Evolutionary conservation across 1,140 invertebrate genomes (phyloP).

Genomic region (Leptinotarsa undecemlineata): DNA sequence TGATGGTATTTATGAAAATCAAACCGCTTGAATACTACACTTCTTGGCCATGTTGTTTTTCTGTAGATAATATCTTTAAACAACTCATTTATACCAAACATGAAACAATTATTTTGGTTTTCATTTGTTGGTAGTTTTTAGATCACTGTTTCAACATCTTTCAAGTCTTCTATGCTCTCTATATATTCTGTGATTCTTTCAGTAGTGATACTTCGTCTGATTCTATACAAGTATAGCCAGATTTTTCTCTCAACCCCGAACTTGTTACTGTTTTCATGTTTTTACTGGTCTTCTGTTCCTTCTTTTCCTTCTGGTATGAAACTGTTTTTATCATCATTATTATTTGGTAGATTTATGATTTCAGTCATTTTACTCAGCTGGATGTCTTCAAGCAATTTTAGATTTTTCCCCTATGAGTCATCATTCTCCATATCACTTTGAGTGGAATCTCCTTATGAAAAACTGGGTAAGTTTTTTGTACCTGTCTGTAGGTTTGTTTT

Average conservation of each 20-base stretch:
- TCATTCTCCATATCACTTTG: no score
- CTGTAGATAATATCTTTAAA: neutral
- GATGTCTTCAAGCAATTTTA: no score
- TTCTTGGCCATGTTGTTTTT: neutral
- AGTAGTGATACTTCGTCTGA: neutral
- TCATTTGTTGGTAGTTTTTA: neutral
- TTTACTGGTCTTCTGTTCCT: neutral
- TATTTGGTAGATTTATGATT: no score
- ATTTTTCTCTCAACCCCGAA: neutral
- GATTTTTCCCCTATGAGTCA: no score
- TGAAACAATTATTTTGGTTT: conserved; percentile 11
- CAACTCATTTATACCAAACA: conserved; percentile 4
- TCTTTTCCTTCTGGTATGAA: neutral
- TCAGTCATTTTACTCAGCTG: no score
- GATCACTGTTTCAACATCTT: neutral
- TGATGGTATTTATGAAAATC: neutral
- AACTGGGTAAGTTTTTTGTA: no score
- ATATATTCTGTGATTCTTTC: neutral
- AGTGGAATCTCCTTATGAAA: no score
- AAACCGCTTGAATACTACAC: no score
- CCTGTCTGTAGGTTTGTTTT: no score
- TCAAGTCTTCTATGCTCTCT: neutral
- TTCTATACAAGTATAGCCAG: neutral
- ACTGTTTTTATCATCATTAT: neutral
- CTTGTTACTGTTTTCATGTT: neutral